Base-by-base conservation (phyloP, 2,113 vertebrate species). In the Varanus salvator region DNA sequence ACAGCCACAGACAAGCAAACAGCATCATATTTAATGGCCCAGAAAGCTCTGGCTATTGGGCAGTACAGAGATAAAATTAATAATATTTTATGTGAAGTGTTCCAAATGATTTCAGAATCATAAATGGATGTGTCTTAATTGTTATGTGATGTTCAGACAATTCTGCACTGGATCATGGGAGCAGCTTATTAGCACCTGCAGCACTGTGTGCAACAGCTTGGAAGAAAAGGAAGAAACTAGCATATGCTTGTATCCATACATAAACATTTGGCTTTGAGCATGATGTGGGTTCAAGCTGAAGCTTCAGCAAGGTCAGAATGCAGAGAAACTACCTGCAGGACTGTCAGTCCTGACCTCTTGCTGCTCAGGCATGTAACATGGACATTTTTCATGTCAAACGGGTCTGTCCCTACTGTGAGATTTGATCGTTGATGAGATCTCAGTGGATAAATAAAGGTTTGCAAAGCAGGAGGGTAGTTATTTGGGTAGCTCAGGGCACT, bases 351-450 rank as follows among this genome's bases (percentile, higher is more conserved):
- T 34, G 82, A 92, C 34, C 77, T 5, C 15, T 75, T 88, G 89
- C 60, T 89, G 92, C 89, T 93, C 94, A 72, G 64, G 71, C 44
- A 17, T 76, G 57, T 87, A 93, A 34, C 27, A 83, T 85, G 64
- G 81, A 66, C 74, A 3, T 89, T 94, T 92, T 94, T 91, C 92
- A 91, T 87, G 90, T 90, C 75, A 95, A 90, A 25, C 69, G 90
- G 90, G 48, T 78, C 34, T 44, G 38, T 84, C 82, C 50, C 54
- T 60, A 84, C 44, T 31, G 34, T 72, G 86, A 84, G 66, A 94
- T 93, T 88, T 90, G 82, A 91, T 89, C 93, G 81, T 85, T 91
- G 77, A 90, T 93, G 93, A 80, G 86, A 94, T 93, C 93, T 90
- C 8, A 88, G 60, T 48, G 48, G 86, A 91, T 92, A 93, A 94